These are phyloP conservation scores for Diplodus puntazzo DNA, from an alignment of 2,797 vertebrate genomes.

Conservation along the genomic window DNA sequence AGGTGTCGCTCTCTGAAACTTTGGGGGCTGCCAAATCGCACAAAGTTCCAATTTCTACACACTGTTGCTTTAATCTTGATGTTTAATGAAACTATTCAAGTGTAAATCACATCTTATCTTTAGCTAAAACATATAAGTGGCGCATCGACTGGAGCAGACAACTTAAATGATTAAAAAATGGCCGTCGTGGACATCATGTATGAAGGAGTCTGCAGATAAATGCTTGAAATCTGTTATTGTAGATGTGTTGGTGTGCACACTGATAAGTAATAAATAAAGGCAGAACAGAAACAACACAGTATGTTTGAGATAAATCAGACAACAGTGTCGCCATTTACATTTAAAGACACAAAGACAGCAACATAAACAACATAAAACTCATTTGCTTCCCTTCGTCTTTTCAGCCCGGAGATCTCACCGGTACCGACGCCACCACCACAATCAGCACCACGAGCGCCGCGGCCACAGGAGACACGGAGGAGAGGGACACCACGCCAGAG, in stretches of 20 bases:
- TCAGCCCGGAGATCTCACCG: slow-evolving; percentile 92
- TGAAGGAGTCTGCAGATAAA: neutral
- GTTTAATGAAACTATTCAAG: too few relatives aligned
- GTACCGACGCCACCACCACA: slow-evolving; percentile 90
- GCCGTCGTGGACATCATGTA: too few relatives aligned
- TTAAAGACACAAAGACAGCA: neutral
- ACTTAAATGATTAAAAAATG: too few relatives aligned
- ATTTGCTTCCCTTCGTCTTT: neutral
- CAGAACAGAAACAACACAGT: neutral
- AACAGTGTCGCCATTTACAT: neutral
- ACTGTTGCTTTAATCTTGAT: too few relatives aligned
- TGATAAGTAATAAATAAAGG: neutral
- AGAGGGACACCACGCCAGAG: slow-evolving; percentile 81
- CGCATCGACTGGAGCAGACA: too few relatives aligned
- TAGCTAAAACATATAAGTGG: too few relatives aligned
- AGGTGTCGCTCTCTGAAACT: too few relatives aligned
- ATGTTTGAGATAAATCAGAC: too few relatives aligned
- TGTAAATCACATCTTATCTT: too few relatives aligned
- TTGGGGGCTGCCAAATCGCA: too few relatives aligned
- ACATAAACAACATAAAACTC: neutral
- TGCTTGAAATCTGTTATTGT: neutral
- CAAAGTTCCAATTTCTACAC: too few relatives aligned
- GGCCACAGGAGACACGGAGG: slow-evolving; percentile 87
- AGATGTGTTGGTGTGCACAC: neutral
- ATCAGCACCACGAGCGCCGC: slow-evolving; percentile 88